Evolutionary conservation across 2,797 vertebrate genomes (phyloP), one percentile per base, ranked within the genome.

Genomic region (Poeciliopsis presidionis): DNA sequence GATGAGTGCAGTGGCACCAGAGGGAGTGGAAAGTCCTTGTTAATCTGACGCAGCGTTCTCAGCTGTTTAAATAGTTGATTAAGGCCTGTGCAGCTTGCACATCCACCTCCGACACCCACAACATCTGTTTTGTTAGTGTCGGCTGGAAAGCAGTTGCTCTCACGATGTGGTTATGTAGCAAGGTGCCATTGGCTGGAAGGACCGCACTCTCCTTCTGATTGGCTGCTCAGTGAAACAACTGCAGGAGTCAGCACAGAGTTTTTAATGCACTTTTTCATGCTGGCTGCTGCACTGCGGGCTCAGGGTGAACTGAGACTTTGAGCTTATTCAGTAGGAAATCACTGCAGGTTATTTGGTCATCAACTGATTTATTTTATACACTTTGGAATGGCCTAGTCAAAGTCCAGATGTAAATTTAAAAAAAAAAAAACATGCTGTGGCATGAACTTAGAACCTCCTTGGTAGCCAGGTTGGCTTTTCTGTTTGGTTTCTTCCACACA

Each of bases 41-140:
- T 83, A 85, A 85, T 87, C 82, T 84, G 89, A 90, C 82, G 87
- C 86, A 53, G 77, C 83, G 79, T 84, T 90, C 86, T 91, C 86
- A 84, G 89, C 86, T 87, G 86, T 92, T 92, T 86, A 83, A 88
- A 89, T 83, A 77, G 88, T 91, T 90, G 89, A 92, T 92, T 90
- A 83, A 88, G 82, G 87, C 85, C 74, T 7, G 80, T 87, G 85
- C 89, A 90, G 90, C 89, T 86, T 85, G 87, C 87, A 82, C 82
- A 9, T 49, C 69, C 81, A 91, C 89, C 90, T 80, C 85, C 87
- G 89, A 90, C 88, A 83, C 89, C 80, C 76, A 36, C 84, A 92
- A 90, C 92, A 93, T 90, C 91, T 93, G 92, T 79, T 89, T 91
- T 87, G 86, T 86, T 91, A 87, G 85, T 85, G 88, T 90, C 89